Evolutionary conservation across 2,797 vertebrate species (phyloP).

Genomic region (Telmatherina bonti): DNA sequence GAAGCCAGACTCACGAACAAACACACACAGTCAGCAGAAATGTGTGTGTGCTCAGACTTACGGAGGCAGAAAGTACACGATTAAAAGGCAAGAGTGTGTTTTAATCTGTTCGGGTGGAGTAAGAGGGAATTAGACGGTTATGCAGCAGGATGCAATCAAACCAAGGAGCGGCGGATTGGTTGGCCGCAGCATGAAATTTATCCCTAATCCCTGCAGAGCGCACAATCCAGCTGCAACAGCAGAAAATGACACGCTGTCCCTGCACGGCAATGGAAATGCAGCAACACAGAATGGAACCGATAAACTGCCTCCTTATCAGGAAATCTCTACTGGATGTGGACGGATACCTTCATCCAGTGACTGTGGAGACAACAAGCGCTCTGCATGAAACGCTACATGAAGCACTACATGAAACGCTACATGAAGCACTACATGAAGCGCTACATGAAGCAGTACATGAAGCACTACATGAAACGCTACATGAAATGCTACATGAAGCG

Average conservation of each 20-base stretch:
- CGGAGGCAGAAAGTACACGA: slow-evolving; percentile 32
- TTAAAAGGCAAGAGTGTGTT: slow-evolving; percentile 27
- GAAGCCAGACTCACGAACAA: neutral
- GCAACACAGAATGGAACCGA: accelerated
- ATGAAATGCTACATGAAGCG: no score
- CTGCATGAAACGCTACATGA: no score
- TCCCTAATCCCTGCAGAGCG: neutral
- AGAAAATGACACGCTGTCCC: neutral
- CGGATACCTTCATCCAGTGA: no score
- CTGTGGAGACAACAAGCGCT: no score
- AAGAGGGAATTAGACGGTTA: slow-evolving; percentile 19
- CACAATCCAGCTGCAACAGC: slow-evolving; percentile 4
- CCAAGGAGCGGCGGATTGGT: slow-evolving; percentile 12
- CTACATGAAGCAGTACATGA: no score
- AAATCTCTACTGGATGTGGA: no score
- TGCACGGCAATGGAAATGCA: neutral
- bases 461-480: no score
- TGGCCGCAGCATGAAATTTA: neutral
- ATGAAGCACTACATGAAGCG: no score
- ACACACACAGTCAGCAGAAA: slow-evolving; percentile 20
- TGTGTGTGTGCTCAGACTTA: slow-evolving; percentile 3
- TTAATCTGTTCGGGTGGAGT: slow-evolving; percentile 35
- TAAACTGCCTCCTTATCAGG: no score
- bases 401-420: no score
- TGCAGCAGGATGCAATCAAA: slow-evolving; percentile 27